A percentile compares a stretch with the other conserved stretches of the same genome.
These are phyloP conservation scores for Orchestia grillus DNA, from an alignment of 1,140 invertebrate genomes.

Conservation along the genomic window DNA sequence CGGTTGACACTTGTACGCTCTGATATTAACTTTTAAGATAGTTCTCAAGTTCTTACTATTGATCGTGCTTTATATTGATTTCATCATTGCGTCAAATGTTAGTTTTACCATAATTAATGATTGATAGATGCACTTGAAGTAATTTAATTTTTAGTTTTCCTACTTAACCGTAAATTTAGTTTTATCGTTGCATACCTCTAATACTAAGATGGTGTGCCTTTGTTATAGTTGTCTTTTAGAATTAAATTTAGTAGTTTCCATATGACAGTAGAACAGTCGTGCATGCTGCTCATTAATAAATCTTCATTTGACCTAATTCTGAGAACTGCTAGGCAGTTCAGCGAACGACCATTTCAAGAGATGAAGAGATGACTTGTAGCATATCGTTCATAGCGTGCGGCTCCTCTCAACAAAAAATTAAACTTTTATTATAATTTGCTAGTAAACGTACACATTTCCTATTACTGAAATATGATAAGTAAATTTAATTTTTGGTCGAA, in stretches of 20 bases:
- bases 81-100: background rate
- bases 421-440: background rate
- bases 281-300: background rate
- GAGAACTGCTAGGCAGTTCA: no score
- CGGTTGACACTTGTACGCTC: background rate
- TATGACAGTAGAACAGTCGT: background rate
- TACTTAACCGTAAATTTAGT: background rate
- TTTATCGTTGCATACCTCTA: background rate
- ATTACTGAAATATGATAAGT: background rate
- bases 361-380: background rate
- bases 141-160: background rate
- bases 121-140: background rate
- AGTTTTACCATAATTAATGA: background rate
- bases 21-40: background rate
- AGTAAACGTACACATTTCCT: background rate
- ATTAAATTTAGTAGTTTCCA: background rate
- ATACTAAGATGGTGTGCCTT: background rate
- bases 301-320: background rate
- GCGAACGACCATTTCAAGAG: background rate
- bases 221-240: background rate
- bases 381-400: background rate
- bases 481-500: background rate
- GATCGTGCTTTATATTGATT: background rate
- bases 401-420: background rate
- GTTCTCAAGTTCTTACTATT: background rate